A percentile compares a stretch with the other conserved stretches of the same genome.
phyloP scores from a whole-genome alignment of 2,113 vertebrate genomes.

The Chaetorhynchus papuensis region DNA sequence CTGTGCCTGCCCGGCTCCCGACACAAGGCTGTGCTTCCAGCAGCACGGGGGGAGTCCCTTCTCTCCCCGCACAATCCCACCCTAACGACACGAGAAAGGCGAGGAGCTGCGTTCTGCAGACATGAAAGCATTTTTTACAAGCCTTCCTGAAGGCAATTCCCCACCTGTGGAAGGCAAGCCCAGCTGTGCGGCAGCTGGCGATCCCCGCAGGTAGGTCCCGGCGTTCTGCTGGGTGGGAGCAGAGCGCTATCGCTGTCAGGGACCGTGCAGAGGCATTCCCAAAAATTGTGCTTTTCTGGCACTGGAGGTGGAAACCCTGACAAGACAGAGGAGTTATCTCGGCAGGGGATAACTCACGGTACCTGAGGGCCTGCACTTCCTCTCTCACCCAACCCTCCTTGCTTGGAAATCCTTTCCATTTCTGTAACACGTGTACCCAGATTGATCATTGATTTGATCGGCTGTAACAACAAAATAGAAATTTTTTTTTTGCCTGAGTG shows the following conservation, averaged over 20 bases:
- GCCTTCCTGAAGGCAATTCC: neutral
- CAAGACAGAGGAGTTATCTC: neutral
- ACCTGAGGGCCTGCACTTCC: neutral
- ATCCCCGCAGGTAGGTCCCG: neutral
- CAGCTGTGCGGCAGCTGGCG: neutral
- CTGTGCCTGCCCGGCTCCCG: neutral
- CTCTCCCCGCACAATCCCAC: rapidly evolving
- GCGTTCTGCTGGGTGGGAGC: rapidly evolving
- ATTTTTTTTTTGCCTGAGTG: rapidly evolving
- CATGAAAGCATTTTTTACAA: rapidly evolving
- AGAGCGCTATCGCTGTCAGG: neutral
- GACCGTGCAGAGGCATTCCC: rapidly evolving
- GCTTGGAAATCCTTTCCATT: neutral
- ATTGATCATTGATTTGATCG: rapidly evolving
- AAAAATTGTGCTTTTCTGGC: neutral
- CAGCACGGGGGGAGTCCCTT: neutral
- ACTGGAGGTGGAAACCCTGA: slow-evolving; percentile 31
- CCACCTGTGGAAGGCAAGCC: rapidly evolving
- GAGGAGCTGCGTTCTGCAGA: neutral
- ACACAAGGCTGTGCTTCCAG: neutral
- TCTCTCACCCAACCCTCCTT: neutral
- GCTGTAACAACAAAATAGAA: neutral
- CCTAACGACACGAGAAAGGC: rapidly evolving
- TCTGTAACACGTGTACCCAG: neutral
- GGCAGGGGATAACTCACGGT: neutral